Base-by-base conservation (phyloP, 2,888 invertebrate genomes). In the Capitulum mitella region DNA sequence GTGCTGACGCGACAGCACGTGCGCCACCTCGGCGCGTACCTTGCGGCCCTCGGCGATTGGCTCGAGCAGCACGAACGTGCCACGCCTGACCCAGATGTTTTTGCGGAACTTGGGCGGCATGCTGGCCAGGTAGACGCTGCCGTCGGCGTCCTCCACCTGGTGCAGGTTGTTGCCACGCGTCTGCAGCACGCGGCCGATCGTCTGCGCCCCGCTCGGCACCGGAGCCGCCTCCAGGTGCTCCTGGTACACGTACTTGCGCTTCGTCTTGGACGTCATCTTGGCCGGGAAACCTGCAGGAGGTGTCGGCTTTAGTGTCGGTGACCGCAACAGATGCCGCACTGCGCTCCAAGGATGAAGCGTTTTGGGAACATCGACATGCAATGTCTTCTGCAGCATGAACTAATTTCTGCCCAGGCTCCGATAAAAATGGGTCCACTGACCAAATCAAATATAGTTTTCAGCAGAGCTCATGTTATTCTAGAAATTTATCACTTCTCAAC, bases 101-200 rank as follows among this genome's bases (percentile, higher is more conserved):
- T 92, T 93, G 22, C 97, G 89, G 84, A 94, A 98, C 84, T 97
- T 98, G 26, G 90, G 91, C 12, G 98, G 98, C 98, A 99, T 98
- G 58, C 95, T 94, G 12, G 92, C 95, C 19, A 97, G 87, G 85
- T 91, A 97, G 78, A 87, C 89, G 78, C 90, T 89, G 12, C 91
- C 91, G 26, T 86, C 86, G 3, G 90, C 84, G 70, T 90, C 89
- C 82, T 90, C 88, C 0, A 94, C 95, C 80, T 81, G 79, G 85
- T 96, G 96, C 78, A 98, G 89, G 87, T 98, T 97, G 86, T 97
- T 98, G 61, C 98, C 98, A 83, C 91, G 90, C 80, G 93, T 91
- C 83, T 89, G 90, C 12, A 92, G 81, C 58, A 96, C 90, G 86
- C 90, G 89, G 0, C 94, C 95, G 78, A 97, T 91, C 83, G 89